Conservation (phyloP, 2,888 invertebrate genomes). For the Drosophila colorata region DNA sequence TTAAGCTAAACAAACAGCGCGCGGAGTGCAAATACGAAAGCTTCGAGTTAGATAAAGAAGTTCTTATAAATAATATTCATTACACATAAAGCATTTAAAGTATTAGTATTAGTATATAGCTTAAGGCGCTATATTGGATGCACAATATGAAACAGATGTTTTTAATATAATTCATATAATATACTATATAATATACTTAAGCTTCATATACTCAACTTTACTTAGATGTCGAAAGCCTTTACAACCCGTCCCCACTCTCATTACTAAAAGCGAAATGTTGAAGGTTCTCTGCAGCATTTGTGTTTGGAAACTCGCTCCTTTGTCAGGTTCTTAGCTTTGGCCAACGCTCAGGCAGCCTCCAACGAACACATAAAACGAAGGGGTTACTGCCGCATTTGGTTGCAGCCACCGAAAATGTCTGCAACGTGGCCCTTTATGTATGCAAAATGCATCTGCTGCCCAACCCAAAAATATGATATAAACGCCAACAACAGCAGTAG, state of each 20-base stretch:
- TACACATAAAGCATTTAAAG: too few species aligned
- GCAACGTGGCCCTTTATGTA: slow-evolving; percentile 14
- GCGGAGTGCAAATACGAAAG: too few species aligned
- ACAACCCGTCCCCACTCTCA: neutral
- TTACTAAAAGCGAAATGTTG: slow-evolving; percentile 3
- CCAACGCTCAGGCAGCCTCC: too few species aligned
- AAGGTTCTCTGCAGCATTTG: slow-evolving; percentile 25
- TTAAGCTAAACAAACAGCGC: too few species aligned
- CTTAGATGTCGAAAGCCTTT: neutral
- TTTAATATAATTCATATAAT: neutral
- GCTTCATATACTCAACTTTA: neutral
- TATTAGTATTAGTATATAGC: too few species aligned
- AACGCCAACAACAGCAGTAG: slow-evolving; percentile 19
- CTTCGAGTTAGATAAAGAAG: too few species aligned
- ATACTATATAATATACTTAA: too few species aligned
- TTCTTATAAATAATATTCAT: too few species aligned
- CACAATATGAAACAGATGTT: neutral
- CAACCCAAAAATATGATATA: neutral
- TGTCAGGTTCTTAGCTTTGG: slow-evolving; percentile 6
- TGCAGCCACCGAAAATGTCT: slow-evolving; percentile 11
- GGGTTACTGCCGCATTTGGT: slow-evolving; percentile 29
- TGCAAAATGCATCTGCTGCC: slow-evolving; percentile 34
- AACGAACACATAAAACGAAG: slow-evolving; percentile 12
- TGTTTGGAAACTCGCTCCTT: neutral
- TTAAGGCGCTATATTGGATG: too few species aligned